phyloP scores from a whole-genome alignment of 2,113 vertebrate genomes.

The Hypomesus transpacificus region DNA sequence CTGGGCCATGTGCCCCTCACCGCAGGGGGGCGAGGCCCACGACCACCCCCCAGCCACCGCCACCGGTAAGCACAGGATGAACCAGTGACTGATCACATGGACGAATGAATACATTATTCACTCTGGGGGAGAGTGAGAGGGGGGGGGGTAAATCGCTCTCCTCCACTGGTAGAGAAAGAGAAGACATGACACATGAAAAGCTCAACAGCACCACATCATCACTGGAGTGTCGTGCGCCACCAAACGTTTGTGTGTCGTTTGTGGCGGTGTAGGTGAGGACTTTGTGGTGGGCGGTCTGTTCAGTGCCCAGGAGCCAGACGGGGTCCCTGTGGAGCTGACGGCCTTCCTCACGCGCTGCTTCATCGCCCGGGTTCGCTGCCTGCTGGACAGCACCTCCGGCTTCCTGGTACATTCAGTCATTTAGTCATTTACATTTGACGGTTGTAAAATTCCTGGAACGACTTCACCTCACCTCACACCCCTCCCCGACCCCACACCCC shows the following conservation, averaged over 20 bases:
- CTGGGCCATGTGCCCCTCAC: conserved; percentile 85
- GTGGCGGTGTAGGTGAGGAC: conserved; percentile 69
- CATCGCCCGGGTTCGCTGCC: conserved; percentile 78
- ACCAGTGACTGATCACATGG: no score
- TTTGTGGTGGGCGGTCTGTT: conserved; percentile 69
- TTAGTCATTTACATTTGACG: no score
- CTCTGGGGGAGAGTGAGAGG: no score
- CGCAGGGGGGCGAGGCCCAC: conserved; percentile 52
- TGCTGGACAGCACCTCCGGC: conserved; percentile 85
- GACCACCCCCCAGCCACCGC: conserved; percentile 51
- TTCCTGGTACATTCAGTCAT: no score
- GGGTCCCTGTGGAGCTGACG: conserved; percentile 64
- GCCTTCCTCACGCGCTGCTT: conserved; percentile 83
- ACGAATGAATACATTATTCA: no score
- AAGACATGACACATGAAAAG: not conserved
- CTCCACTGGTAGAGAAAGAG: no score
- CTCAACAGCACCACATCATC: no score
- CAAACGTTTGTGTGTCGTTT: not conserved
- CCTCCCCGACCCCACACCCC: no score
- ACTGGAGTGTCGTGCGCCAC: no score
- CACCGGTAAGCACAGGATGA: conserved; percentile 1
- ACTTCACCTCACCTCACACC: conserved; percentile 1
- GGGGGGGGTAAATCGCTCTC: no score
- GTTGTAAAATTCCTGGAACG: conserved; percentile 89
- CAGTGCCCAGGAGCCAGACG: conserved; percentile 66